Evolutionary conservation across 2,888 invertebrate species (phyloP).

Genomic region (Lasius fuliginosus): DNA sequence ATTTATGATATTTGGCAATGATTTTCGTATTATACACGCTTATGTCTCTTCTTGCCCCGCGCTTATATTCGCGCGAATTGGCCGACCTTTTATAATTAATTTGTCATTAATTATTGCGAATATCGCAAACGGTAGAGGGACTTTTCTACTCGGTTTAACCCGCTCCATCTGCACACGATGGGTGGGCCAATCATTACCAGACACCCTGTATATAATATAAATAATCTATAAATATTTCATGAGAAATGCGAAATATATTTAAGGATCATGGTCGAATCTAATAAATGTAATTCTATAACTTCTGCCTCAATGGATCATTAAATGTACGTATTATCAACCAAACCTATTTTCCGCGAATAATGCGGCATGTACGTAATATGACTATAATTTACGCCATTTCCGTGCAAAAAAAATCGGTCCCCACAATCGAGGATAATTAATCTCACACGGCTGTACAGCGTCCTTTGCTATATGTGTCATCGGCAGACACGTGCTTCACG

Average conservation of each 20-base stretch:
- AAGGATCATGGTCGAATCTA: not conserved
- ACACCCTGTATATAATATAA: too few species aligned
- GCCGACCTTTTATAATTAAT: too few species aligned
- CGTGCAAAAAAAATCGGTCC: slow-evolving; percentile 8
- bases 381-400: slow-evolving; percentile 23
- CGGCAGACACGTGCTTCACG: slow-evolving; percentile 18
- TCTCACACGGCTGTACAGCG: slow-evolving; percentile 5
- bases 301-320: not conserved
- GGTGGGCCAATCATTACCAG: too few species aligned
- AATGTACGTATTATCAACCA: not conserved
- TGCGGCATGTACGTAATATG: not conserved
- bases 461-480: slow-evolving; percentile 29
- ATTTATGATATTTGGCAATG: too few species aligned
- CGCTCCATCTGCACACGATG: too few species aligned
- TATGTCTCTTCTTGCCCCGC: too few species aligned
- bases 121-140: too few species aligned
- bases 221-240: not conserved
- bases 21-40: too few species aligned
- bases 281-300: not conserved
- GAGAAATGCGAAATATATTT: not conserved
- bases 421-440: slow-evolving; percentile 34
- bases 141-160: too few species aligned
- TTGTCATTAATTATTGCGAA: too few species aligned
- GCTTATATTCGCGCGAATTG: too few species aligned
- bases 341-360: not conserved